These are phyloP conservation scores for Cyclura pinguis DNA, from an alignment of 2,797 vertebrate genomes.

Conservation along the genomic window DNA sequence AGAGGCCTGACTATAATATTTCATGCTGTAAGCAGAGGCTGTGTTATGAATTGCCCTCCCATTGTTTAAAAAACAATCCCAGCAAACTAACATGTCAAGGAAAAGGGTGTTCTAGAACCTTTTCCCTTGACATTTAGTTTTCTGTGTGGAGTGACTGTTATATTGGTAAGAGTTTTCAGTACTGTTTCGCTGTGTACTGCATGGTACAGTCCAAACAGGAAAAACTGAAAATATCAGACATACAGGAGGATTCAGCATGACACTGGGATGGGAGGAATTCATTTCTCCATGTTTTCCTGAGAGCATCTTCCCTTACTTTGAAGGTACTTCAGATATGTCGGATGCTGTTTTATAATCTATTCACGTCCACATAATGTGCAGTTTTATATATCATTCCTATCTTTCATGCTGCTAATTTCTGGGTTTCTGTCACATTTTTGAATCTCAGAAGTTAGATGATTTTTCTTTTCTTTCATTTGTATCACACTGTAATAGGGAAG, in stretches of 20 bases:
- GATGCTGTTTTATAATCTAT: not conserved
- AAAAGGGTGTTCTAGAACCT: not conserved
- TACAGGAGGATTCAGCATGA: too few relatives aligned
- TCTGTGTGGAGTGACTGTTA: not conserved
- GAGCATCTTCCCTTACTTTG: not conserved
- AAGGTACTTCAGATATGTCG: not conserved
- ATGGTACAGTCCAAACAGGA: not conserved
- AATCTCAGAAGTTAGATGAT: constrained; percentile 17
- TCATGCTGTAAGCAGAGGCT: not conserved
- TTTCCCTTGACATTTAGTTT: not conserved
- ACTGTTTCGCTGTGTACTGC: not conserved
- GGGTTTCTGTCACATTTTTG: constrained; percentile 35
- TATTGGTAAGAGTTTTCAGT: not conserved
- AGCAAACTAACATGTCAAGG: not conserved
- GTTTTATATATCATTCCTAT: constrained; percentile 40
- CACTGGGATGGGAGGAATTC: too few relatives aligned
- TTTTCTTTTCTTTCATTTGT: constrained; percentile 38
- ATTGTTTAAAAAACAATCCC: not conserved
- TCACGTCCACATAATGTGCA: constrained; percentile 2
- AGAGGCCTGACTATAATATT: not conserved
- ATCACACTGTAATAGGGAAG: constrained; percentile 54
- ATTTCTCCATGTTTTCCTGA: not conserved
- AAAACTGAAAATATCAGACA: not conserved
- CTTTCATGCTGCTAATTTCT: constrained; percentile 39
- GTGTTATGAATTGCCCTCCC: not conserved